These are phyloP conservation scores for Gymnoscelis rufifasciata DNA, from an alignment of 2,888 invertebrate genomes.

Conservation along the genomic window DNA sequence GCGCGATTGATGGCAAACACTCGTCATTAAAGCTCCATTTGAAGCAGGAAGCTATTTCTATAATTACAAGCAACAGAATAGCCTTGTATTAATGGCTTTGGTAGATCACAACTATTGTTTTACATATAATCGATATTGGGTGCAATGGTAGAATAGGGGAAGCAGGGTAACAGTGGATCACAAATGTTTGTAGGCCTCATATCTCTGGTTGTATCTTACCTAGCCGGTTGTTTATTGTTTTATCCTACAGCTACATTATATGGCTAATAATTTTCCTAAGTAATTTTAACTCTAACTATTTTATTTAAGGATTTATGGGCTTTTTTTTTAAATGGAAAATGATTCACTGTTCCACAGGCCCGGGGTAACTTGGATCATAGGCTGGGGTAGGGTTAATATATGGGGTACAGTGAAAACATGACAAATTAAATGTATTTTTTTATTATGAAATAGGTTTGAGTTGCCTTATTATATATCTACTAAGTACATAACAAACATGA, in stretches of 20 bases:
- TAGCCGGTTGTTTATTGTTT: neutral
- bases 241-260: neutral
- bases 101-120: no score
- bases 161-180: slow-evolving; percentile 7
- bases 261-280: slow-evolving; percentile 5
- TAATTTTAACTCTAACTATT: slow-evolving; percentile 6
- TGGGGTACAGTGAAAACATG: slow-evolving; percentile 6
- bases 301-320: slow-evolving; percentile 5
- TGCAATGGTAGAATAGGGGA: no score
- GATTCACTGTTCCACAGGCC: slow-evolving; percentile 5
- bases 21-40: no score
- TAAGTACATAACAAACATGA: neutral
- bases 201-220: slow-evolving; percentile 5
- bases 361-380: slow-evolving; percentile 7
- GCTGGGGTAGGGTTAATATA: slow-evolving; percentile 5
- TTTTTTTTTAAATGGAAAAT: slow-evolving; percentile 4
- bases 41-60: no score
- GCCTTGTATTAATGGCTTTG: no score
- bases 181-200: slow-evolving; percentile 4
- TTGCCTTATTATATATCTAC: neutral
- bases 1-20: no score
- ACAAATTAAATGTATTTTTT: neutral
- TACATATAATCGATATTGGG: no score
- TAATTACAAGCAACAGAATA: no score
- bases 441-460: neutral